Evolutionary conservation across 2,113 vertebrate species (phyloP).

Genomic region (Takifugu bimaculatus): DNA sequence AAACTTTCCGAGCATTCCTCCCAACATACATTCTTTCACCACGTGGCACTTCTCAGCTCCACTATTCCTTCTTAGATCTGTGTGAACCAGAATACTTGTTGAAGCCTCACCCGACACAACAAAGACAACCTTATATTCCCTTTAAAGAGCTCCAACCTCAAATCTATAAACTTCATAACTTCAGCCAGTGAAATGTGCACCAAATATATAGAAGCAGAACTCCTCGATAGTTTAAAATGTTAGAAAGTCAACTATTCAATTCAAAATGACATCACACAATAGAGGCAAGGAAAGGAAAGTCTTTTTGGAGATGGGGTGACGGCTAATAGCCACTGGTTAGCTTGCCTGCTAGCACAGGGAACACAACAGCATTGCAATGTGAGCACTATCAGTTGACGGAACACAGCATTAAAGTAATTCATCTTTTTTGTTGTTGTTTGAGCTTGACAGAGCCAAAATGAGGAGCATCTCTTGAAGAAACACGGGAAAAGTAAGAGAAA

Average conservation of each 20-base stretch:
- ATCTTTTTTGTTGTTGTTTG: conserved; percentile 25
- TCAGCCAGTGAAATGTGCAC: conserved; percentile 70
- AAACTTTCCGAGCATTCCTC: conserved; percentile 26
- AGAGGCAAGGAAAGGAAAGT: conserved; percentile 44
- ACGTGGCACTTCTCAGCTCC: conserved; percentile 1
- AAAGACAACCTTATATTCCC: conserved; percentile 7
- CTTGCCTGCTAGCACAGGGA: conserved; percentile 64
- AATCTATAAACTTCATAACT: conserved; percentile 70
- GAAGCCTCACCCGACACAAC: conserved; percentile 7
- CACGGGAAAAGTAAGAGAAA: conserved; percentile 55
- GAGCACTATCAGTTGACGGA: conserved; percentile 62
- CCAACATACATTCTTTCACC: conserved; percentile 18
- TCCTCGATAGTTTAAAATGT: conserved; percentile 66
- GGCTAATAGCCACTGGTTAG: conserved; percentile 65
- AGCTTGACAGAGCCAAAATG: conserved; percentile 37
- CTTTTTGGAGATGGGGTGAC: conserved; percentile 18
- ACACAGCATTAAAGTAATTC: conserved; percentile 55
- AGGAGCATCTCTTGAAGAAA: conserved; percentile 52
- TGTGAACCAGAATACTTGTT: neutral
- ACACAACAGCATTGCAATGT: conserved; percentile 66
- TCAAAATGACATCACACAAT: conserved; percentile 50
- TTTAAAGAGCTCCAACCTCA: conserved; percentile 34
- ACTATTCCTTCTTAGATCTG: neutral
- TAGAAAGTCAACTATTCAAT: conserved; percentile 62
- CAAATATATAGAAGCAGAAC: conserved; percentile 66